These are phyloP conservation scores for Channa striata DNA, from an alignment of 2,797 vertebrate species.

Conservation along the genomic window DNA sequence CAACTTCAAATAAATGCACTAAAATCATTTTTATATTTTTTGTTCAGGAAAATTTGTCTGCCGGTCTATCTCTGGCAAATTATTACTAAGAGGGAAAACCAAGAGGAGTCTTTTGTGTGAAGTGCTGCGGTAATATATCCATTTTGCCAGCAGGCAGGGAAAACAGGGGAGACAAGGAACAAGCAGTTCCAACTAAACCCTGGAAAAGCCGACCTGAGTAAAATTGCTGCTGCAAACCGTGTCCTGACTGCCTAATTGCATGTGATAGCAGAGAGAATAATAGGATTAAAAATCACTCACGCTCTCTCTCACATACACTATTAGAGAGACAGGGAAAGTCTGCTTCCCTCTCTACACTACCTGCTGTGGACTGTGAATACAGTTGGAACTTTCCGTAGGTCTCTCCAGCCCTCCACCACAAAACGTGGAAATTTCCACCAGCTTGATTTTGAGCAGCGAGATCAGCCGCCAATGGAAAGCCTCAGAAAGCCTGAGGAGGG, in stretches of 20 bases:
- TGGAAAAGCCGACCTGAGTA: slow-evolving; percentile 76
- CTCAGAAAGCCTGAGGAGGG: slow-evolving; percentile 20
- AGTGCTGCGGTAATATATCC: slow-evolving; percentile 18
- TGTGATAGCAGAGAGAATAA: slow-evolving; percentile 68
- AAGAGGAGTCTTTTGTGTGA: slow-evolving; percentile 11
- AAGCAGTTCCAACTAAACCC: slow-evolving; percentile 55
- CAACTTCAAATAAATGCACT: not conserved
- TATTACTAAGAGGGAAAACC: slow-evolving; percentile 12
- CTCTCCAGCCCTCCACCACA: slow-evolving; percentile 47
- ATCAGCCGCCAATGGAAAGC: slow-evolving; percentile 50
- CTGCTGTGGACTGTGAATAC: slow-evolving; percentile 56
- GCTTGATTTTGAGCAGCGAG: slow-evolving; percentile 50
- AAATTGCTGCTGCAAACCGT: slow-evolving; percentile 63
- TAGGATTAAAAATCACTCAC: slow-evolving; percentile 58
- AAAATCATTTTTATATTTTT: not conserved
- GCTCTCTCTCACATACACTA: slow-evolving; percentile 24
- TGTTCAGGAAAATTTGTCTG: not conserved
- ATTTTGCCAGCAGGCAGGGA: slow-evolving; percentile 37
- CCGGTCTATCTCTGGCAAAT: not conserved
- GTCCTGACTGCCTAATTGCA: slow-evolving; percentile 57
- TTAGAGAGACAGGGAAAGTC: slow-evolving; percentile 21
- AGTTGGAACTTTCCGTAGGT: slow-evolving; percentile 61
- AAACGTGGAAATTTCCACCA: slow-evolving; percentile 71
- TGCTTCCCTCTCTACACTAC: slow-evolving; percentile 24
- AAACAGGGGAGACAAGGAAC: slow-evolving; percentile 28